Percentiles rank a stretch among this genome's conserved stretches.
Conservation (phyloP, 2,888 invertebrate species). For the Drosophila kokeensis region DNA sequence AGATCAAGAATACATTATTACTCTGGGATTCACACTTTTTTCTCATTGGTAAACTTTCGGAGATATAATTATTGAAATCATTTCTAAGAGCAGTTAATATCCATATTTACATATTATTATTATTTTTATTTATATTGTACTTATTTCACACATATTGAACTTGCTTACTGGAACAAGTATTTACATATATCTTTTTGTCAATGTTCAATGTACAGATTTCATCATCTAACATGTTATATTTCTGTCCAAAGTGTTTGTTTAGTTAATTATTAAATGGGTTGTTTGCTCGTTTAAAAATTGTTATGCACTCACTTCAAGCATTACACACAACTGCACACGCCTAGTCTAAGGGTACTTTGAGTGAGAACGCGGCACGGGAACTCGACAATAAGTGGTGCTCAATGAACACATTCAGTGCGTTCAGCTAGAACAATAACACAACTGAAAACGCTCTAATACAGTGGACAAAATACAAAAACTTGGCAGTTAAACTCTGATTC, state of each 20-base stretch:
- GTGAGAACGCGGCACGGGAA: slow-evolving; percentile 9
- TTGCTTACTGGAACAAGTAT: not conserved
- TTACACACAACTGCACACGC: slow-evolving; percentile 41
- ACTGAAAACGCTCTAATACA: slow-evolving; percentile 17
- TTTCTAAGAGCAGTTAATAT: slow-evolving; percentile 9
- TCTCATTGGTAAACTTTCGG: no score
- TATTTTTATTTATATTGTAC: not conserved
- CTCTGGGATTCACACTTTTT: no score
- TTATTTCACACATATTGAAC: slow-evolving; percentile 10
- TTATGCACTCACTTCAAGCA: slow-evolving; percentile 35
- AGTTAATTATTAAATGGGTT: slow-evolving; percentile 63
- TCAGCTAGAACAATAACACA: slow-evolving; percentile 52
- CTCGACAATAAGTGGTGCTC: slow-evolving; percentile 35
- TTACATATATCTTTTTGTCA: not conserved
- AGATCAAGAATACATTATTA: not conserved
- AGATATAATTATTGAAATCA: slow-evolving; percentile 7
- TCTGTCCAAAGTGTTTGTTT: slow-evolving; percentile 31
- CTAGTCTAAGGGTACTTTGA: not conserved
- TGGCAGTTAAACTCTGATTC: not conserved
- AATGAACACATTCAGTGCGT: slow-evolving; percentile 56
- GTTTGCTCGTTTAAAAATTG: slow-evolving; percentile 48
- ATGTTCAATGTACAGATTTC: slow-evolving; percentile 4
- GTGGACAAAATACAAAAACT: slow-evolving; percentile 10
- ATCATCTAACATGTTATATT: slow-evolving; percentile 25
- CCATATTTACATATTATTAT: not conserved